Evolutionary conservation across 2,113 vertebrate species (phyloP), one percentile per base, ranked within the genome.

Genomic region (Ochotona princeps): DNA sequence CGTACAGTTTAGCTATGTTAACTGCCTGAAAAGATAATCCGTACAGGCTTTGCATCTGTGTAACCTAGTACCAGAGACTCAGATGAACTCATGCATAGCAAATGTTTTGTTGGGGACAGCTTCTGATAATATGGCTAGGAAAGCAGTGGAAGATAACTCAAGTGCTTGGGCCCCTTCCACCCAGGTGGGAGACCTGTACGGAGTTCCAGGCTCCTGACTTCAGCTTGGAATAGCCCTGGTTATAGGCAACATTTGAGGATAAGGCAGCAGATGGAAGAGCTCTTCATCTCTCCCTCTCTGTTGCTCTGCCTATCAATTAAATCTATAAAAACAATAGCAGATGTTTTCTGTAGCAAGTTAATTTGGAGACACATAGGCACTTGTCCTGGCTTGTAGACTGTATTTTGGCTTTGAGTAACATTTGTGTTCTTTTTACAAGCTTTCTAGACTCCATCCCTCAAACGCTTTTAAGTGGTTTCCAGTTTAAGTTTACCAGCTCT

Each of bases 401-500:
- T 57, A 35, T 67, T 28, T 8, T 3, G 35, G 76, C 2, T 35
- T 74, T 83, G 35, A n/a, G 57, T 66, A 84, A 32, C n/a, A 79
- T 10, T 81, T 74, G 6, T 10, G 1, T 3, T 67, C 82, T 47
- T 87, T 82, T 91, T 83, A 78, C 47, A 93, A 67, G 20, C 30
- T 26, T 54, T 94, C 60, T 63, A 38, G 66, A 67, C 66, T 76
- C 44, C 44, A 81, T 69, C 47, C 49, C 26, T 85, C 20, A 61
- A 85, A 94, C 28, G 51, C n/a, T 84, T 91, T 93, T 79, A 89
- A 92, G 80, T 12, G 23, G 61, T 90, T 96, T 94, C 78, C 74
- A 90, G 73, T 93, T 93, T 88, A 90, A 92, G 88, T 95, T 72
- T 94, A n/a, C 21, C 32, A 32, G 47, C 23, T 87, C 28, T 87